Percentiles rank a stretch among this genome's conserved stretches.
phyloP scores from a whole-genome alignment of 2,113 vertebrate genomes.

The Typhlomys cinereus region DNA sequence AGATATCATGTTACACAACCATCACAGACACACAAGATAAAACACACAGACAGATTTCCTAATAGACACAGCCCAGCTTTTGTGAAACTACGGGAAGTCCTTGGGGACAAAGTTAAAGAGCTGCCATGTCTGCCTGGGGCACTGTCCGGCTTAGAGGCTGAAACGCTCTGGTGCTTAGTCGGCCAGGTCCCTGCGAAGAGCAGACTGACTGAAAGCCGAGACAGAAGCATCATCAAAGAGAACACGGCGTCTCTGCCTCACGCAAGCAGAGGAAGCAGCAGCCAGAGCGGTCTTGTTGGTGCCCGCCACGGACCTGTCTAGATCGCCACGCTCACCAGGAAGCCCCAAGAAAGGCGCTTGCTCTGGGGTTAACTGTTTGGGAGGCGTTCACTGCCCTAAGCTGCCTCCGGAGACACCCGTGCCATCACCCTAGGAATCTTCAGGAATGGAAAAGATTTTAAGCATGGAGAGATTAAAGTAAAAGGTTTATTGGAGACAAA shows the following conservation, averaged over 20 bases:
- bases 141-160: background rate
- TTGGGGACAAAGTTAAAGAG: background rate
- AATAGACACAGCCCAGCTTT: accelerated
- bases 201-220: no score
- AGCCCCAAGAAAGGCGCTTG: background rate
- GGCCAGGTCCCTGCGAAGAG: background rate
- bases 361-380: background rate
- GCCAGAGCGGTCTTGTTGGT: no score
- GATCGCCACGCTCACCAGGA: background rate
- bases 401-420: background rate
- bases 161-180: background rate
- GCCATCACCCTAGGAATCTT: no score
- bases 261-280: no score
- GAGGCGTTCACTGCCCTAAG: background rate
- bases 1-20: background rate
- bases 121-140: background rate
- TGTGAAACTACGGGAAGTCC: background rate
- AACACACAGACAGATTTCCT: background rate
- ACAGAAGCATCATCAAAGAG: no score
- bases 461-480: no score
- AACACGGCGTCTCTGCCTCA: no score
- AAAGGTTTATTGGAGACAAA: no score
- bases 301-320: accelerated
- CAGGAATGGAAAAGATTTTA: no score
- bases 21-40: background rate